Conservation (phyloP, 2,113 vertebrate genomes). For the Sisor rabdophorus region DNA sequence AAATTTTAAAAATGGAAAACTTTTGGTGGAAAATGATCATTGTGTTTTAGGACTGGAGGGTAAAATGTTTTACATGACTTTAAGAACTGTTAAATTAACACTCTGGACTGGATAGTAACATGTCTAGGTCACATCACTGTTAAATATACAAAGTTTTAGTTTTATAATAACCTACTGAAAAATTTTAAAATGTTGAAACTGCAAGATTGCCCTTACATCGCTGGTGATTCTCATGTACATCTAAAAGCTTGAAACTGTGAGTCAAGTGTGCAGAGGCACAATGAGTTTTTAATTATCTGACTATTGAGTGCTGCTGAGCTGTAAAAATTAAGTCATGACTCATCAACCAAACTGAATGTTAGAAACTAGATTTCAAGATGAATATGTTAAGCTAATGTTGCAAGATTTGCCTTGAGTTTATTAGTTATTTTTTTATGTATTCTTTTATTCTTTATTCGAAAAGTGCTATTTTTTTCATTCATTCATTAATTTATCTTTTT, state of each 20-base stretch:
- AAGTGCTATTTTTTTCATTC: constrained; percentile 12
- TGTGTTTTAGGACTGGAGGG: background rate
- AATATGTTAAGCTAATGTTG: constrained; percentile 55
- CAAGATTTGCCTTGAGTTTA: constrained; percentile 25
- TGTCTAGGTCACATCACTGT: background rate
- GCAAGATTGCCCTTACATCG: constrained; percentile 47
- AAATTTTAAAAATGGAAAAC: too few species aligned
- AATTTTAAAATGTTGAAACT: constrained; percentile 27
- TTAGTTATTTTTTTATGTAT: background rate
- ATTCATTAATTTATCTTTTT: background rate
- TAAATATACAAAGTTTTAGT: background rate
- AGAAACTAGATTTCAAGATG: constrained; percentile 52
- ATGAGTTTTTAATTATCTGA: constrained; percentile 67
- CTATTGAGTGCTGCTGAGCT: constrained; percentile 56
- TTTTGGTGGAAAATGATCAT: too few species aligned
- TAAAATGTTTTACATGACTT: background rate
- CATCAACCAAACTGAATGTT: constrained; percentile 57
- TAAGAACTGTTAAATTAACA: background rate
- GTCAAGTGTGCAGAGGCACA: constrained; percentile 53
- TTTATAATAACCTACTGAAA: background rate
- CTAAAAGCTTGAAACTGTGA: constrained; percentile 44
- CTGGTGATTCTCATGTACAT: constrained; percentile 57
- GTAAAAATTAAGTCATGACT: constrained; percentile 57
- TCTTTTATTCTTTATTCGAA: background rate
- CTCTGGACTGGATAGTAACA: background rate